Conservation (phyloP, 2,888 invertebrate species). For the Deilephila elpenor region DNA sequence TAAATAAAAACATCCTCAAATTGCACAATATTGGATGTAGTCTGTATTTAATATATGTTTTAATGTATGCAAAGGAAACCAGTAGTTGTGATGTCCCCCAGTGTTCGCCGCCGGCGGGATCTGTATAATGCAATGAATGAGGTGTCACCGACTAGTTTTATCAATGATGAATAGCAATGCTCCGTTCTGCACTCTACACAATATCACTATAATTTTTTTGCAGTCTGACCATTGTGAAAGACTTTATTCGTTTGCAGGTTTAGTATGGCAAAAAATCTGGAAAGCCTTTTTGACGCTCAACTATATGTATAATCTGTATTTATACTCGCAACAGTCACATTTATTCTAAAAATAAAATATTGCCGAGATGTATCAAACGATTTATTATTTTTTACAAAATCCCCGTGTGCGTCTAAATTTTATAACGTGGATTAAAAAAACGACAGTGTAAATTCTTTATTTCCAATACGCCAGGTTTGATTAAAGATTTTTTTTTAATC, state of each 20-base stretch:
- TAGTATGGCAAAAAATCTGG: neutral
- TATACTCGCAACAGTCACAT: neutral
- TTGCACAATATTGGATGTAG: neutral
- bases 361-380: neutral
- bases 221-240: constrained; percentile 16
- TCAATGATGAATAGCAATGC: constrained; percentile 66
- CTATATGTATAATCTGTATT: neutral
- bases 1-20: neutral
- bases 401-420: no score
- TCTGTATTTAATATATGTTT: neutral
- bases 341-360: neutral
- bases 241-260: constrained; percentile 25
- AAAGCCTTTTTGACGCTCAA: neutral
- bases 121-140: constrained; percentile 54
- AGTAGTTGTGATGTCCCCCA: constrained; percentile 14
- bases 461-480: neutral
- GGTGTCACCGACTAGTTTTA: constrained; percentile 71
- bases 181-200: constrained; percentile 19
- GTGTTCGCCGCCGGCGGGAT: constrained; percentile 19
- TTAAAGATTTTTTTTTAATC: neutral
- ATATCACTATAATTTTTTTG: constrained; percentile 23
- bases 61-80: constrained; percentile 18
- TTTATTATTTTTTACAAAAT: neutral
- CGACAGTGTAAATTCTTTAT: no score
- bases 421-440: no score